A percentile compares a stretch with the other conserved stretches of the same genome.
phyloP scores from a whole-genome alignment of 1,140 invertebrate genomes.

The Drosophila paulistorum region DNA sequence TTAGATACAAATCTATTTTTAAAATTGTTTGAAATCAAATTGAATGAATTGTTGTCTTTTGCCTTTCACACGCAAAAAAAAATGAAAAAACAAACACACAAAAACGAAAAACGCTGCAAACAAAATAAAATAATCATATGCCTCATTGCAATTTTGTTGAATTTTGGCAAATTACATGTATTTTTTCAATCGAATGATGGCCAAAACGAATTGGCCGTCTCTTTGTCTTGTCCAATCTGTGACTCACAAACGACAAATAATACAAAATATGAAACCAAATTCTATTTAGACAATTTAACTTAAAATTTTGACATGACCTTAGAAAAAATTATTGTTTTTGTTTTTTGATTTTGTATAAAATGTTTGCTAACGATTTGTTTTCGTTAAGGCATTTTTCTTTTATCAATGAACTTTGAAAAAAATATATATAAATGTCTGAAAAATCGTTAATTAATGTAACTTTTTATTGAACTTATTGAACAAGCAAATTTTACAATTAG shows the following conservation, averaged over 20 bases:
- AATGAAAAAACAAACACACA: neutral
- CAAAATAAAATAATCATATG: conserved; percentile 32
- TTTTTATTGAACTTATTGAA: too few relatives aligned
- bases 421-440: too few relatives aligned
- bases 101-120: neutral
- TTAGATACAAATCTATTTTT: conserved; percentile 49
- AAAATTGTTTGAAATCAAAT: conserved; percentile 37
- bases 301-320: conserved; percentile 11
- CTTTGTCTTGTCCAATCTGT: conserved; percentile 3
- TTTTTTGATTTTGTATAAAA: neutral
- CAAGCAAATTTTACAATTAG: too few relatives aligned
- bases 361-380: neutral
- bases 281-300: neutral
- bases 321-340: conserved; percentile 18
- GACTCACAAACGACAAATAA: neutral
- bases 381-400: neutral
- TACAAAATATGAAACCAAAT: neutral
- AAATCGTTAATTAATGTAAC: too few relatives aligned
- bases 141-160: conserved; percentile 26
- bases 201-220: neutral
- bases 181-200: conserved; percentile 6
- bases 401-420: too few relatives aligned
- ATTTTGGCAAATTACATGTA: conserved; percentile 15
- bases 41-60: conserved; percentile 18
- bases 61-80: conserved; percentile 17